A percentile compares a stretch with the other conserved stretches of the same genome.
Conservation (phyloP, 2,888 invertebrate genomes). For the Carcina quercana region DNA sequence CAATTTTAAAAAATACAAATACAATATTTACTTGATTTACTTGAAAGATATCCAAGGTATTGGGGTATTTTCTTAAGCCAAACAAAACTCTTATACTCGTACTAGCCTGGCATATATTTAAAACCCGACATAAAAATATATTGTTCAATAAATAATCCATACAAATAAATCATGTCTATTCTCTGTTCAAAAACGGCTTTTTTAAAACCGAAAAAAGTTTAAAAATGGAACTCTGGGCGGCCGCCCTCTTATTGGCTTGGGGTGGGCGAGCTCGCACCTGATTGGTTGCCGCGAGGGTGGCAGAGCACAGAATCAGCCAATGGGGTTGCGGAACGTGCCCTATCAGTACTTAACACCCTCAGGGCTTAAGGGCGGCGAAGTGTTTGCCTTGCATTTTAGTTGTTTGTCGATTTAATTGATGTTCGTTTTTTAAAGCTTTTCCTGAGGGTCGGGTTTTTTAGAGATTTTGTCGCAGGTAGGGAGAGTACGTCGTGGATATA, state of each 20-base stretch:
- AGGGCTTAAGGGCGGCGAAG: slow-evolving; percentile 48
- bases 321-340: slow-evolving; percentile 48
- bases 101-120: too few species aligned
- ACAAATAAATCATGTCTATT: slow-evolving; percentile 15
- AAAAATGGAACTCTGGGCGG: slow-evolving; percentile 30
- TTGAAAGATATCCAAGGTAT: too few species aligned
- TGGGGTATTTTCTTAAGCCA: too few species aligned
- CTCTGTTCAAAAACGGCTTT: slow-evolving; percentile 15
- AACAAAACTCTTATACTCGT: too few species aligned
- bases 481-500: too few species aligned
- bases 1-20: too few species aligned
- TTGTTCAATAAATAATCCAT: slow-evolving; percentile 4
- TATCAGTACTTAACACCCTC: slow-evolving; percentile 54
- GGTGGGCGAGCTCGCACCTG: slow-evolving; percentile 31
- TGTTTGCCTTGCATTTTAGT: slow-evolving; percentile 65
- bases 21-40: too few species aligned
- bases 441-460: too few species aligned
- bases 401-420: slow-evolving; percentile 67
- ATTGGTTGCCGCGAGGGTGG: slow-evolving; percentile 31
- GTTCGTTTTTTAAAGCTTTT: slow-evolving; percentile 51
- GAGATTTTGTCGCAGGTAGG: too few species aligned
- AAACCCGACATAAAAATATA: neutral
- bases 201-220: slow-evolving; percentile 23
- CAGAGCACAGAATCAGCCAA: slow-evolving; percentile 33
- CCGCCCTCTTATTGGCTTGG: slow-evolving; percentile 38